A percentile compares a stretch with the other conserved stretches of the same genome.
Conservation (phyloP, 1,140 invertebrate genomes). For the Gonatopus flavifemur region DNA sequence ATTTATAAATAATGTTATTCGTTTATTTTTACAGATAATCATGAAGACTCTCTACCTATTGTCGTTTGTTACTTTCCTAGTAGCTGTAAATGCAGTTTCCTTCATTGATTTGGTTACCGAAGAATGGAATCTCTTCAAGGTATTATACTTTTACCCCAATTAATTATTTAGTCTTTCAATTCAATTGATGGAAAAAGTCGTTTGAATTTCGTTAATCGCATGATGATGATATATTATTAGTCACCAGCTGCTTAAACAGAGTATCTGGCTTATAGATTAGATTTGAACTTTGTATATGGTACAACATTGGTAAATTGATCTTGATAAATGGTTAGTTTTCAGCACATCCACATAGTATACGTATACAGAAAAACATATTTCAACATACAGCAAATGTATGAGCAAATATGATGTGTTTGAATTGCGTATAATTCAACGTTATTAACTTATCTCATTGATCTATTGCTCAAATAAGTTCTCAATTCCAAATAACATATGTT, state of each 20-base stretch:
- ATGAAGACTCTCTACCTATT: too few species aligned
- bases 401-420: too few species aligned
- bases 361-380: too few species aligned
- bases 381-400: too few species aligned
- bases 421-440: too few species aligned
- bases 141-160: conserved; percentile 38
- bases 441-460: too few species aligned
- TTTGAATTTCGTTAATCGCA: background rate
- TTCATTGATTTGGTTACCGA: conserved; percentile 71
- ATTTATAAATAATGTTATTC: too few species aligned
- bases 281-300: conserved; percentile 1
- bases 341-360: background rate
- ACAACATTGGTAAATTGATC: background rate
- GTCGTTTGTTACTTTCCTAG: too few species aligned
- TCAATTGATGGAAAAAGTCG: background rate
- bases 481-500: too few species aligned
- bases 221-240: background rate
- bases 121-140: conserved; percentile 79
- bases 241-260: background rate
- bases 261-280: conserved; percentile 3
- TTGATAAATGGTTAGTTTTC: background rate
- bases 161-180: background rate
- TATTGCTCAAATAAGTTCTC: too few species aligned
- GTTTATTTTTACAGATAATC: too few species aligned
- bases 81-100: too few species aligned